Percentiles rank a stretch among this genome's conserved stretches.
phyloP scores from a whole-genome alignment of 2,888 invertebrate species.

The Palloptera scutellata region DNA sequence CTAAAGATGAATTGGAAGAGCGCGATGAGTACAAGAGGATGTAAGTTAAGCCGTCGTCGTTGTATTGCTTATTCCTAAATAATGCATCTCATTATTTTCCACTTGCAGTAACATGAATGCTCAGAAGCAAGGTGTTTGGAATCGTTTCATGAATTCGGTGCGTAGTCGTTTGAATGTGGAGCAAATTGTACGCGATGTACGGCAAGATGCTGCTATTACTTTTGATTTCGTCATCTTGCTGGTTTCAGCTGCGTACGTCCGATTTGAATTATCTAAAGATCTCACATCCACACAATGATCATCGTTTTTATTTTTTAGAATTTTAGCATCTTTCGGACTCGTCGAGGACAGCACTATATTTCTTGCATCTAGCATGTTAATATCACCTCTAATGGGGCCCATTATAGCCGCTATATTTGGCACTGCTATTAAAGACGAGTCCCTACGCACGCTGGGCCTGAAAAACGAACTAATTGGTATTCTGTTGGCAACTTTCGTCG shows the following conservation, averaged over 20 bases:
- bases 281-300: background rate
- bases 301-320: slow-evolving; percentile 56
- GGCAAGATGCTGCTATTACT: slow-evolving; percentile 74
- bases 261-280: slow-evolving; percentile 38
- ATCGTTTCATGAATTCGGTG: slow-evolving; percentile 72
- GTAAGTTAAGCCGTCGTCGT: slow-evolving; percentile 30
- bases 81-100: background rate
- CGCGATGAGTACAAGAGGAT: slow-evolving; percentile 41
- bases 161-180: slow-evolving; percentile 74
- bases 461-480: slow-evolving; percentile 75
- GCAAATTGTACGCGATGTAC: slow-evolving; percentile 75
- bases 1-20: slow-evolving; percentile 37
- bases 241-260: slow-evolving; percentile 72
- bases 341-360: slow-evolving; percentile 78
- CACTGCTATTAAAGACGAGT: slow-evolving; percentile 72
- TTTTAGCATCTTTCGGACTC: slow-evolving; percentile 77
- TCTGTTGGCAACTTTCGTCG: slow-evolving; percentile 71
- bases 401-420: slow-evolving; percentile 81
- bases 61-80: background rate
- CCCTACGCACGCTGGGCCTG: slow-evolving; percentile 72
- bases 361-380: slow-evolving; percentile 81
- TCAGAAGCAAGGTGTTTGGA: slow-evolving; percentile 66
- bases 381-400: slow-evolving; percentile 83
- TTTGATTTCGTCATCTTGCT: slow-evolving; percentile 80
- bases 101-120: slow-evolving; percentile 45